Evolutionary conservation across 2,888 invertebrate species (phyloP).

Genomic region (Holacanthella duospinosa): DNA sequence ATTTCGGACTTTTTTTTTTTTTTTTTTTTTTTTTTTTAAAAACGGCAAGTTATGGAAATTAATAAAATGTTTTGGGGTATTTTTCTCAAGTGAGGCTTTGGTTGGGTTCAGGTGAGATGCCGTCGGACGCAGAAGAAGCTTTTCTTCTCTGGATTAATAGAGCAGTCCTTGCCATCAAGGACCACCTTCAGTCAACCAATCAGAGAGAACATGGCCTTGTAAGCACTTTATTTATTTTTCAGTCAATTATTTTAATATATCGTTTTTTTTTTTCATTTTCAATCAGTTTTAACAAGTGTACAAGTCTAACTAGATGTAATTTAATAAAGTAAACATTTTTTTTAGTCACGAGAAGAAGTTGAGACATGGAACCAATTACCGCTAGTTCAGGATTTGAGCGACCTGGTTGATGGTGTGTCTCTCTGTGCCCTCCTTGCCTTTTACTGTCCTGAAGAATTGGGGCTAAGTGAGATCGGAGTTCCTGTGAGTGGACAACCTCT

Average conservation of each 20-base stretch:
- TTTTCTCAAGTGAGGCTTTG: constrained; percentile 36
- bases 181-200: constrained; percentile 42
- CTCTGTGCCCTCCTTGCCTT: constrained; percentile 77
- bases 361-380: constrained; percentile 36
- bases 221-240: constrained; percentile 13
- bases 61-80: too few species aligned
- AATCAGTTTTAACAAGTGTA: neutral
- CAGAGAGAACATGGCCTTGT: constrained; percentile 36
- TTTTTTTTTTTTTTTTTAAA: constrained; percentile 1
- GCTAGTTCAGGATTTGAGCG: constrained; percentile 60
- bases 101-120: constrained; percentile 45
- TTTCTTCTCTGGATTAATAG: constrained; percentile 81
- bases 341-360: constrained; percentile 34
- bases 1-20: too few species aligned
- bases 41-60: too few species aligned
- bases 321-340: neutral
- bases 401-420: constrained; percentile 82
- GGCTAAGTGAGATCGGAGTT: constrained; percentile 54
- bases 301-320: constrained; percentile 13
- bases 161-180: constrained; percentile 64
- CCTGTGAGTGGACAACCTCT: constrained; percentile 33
- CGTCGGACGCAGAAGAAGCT: constrained; percentile 64
- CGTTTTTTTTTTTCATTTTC: neutral
- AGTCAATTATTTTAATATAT: neutral
- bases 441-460: constrained; percentile 73